A percentile compares a stretch with the other conserved stretches of the same genome.
Conservation (phyloP, 2,888 invertebrate species). For the Phortica magna region DNA sequence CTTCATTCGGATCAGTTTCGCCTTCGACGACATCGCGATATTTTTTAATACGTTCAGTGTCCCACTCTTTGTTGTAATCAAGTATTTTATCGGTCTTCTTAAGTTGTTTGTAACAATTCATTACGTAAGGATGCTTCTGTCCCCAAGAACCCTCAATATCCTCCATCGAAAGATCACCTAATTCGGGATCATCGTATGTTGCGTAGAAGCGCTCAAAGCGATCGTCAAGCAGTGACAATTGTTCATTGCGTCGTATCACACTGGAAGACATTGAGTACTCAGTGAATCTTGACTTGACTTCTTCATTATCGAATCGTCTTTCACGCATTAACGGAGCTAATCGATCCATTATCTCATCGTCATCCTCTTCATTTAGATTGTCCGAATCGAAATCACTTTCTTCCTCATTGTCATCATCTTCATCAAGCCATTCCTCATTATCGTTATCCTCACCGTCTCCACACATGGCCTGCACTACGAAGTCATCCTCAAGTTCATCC, state of each 20-base stretch:
- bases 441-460: conserved; percentile 50
- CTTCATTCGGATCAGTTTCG: conserved; percentile 80
- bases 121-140: conserved; percentile 82
- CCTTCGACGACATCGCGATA: conserved; percentile 75
- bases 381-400: conserved; percentile 64
- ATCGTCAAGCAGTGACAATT: conserved; percentile 89
- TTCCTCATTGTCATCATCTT: conserved; percentile 51
- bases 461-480: conserved; percentile 86
- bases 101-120: conserved; percentile 87
- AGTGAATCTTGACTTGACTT: conserved; percentile 92
- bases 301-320: conserved; percentile 80
- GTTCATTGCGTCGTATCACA: conserved; percentile 90
- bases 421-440: conserved; percentile 56
- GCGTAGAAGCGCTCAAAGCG: conserved; percentile 92
- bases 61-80: conserved; percentile 81
- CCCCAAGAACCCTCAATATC: conserved; percentile 86
- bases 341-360: conserved; percentile 76
- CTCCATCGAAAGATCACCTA: conserved; percentile 93
- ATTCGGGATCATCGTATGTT: conserved; percentile 91
- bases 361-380: conserved; percentile 72
- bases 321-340: conserved; percentile 78
- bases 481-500: conserved; percentile 95
- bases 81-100: conserved; percentile 81
- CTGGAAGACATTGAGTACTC: conserved; percentile 96
- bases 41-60: conserved; percentile 77